phyloP scores from a whole-genome alignment of 1,140 invertebrate genomes.

The Bombus picipes region DNA sequence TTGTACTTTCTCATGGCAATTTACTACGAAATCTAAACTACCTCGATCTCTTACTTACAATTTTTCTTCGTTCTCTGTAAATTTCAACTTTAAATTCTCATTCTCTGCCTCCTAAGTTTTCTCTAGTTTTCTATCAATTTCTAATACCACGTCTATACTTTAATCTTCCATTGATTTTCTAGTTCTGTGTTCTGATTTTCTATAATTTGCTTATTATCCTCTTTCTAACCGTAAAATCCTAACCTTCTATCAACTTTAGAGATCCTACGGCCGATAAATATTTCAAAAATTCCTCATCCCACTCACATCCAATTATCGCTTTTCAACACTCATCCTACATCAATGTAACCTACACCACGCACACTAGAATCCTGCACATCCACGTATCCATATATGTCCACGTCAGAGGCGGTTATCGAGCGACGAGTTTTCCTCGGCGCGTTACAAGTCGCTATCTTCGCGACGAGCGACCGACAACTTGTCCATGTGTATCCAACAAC shows the following conservation, averaged over 20 bases:
- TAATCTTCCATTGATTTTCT: not conserved
- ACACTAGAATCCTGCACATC: not conserved
- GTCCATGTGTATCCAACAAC: slow-evolving; percentile 46
- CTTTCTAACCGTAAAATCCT: not conserved
- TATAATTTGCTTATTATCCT: not conserved
- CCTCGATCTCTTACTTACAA: not conserved
- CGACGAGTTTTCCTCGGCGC: slow-evolving; percentile 20
- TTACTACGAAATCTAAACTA: not conserved
- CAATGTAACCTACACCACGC: not conserved
- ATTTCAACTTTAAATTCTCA: not conserved
- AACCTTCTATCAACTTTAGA: too few species aligned
- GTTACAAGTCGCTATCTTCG: slow-evolving; percentile 36
- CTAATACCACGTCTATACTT: not conserved
- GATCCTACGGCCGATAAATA: not conserved
- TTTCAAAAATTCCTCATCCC: not conserved
- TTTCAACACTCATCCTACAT: not conserved
- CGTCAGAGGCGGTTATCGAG: not conserved
- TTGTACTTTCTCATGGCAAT: not conserved
- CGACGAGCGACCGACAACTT: slow-evolving; percentile 55
- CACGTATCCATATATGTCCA: not conserved
- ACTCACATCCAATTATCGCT: not conserved
- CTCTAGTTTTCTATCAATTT: not conserved
- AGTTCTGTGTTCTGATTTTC: not conserved
- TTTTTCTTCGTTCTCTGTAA: not conserved
- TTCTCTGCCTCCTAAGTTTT: not conserved